phyloP scores from a whole-genome alignment of 2,113 vertebrate species.

The Stictonetta naevosa region DNA sequence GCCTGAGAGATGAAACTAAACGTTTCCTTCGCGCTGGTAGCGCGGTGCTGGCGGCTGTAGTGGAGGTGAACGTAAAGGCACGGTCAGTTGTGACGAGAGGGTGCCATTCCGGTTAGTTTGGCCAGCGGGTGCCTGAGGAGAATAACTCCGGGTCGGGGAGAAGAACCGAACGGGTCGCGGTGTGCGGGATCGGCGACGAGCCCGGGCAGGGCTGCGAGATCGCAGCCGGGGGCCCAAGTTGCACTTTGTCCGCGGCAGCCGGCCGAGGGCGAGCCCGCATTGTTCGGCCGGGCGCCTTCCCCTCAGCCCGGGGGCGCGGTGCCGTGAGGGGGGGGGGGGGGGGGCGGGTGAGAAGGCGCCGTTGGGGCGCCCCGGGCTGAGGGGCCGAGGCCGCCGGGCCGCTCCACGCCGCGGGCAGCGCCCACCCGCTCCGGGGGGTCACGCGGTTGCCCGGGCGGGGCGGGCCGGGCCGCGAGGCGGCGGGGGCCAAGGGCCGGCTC shows the following conservation, averaged over 20 bases:
- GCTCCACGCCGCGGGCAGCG: no score
- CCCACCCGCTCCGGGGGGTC: no score
- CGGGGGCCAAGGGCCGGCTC: no score
- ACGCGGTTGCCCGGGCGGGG: no score
- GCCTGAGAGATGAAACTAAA: not conserved
- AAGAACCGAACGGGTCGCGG: not conserved
- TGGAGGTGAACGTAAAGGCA: not conserved
- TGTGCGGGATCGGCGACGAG: no score
- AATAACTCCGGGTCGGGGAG: not conserved
- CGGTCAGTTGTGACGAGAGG: not conserved
- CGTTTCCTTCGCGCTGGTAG: fast-evolving
- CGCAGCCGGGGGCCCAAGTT: constrained; percentile 17
- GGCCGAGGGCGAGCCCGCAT: constrained; percentile 44
- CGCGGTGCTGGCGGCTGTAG: fast-evolving
- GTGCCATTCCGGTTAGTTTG: not conserved
- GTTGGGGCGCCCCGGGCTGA: no score
- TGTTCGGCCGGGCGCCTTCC: not conserved
- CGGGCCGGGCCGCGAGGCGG: no score
- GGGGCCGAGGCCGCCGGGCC: no score
- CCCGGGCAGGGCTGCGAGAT: not conserved
- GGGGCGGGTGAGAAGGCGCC: no score
- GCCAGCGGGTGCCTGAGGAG: not conserved
- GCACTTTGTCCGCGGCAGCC: constrained; percentile 21
- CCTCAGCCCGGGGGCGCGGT: no score
- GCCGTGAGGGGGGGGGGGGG: no score